Conservation (phyloP, 2,113 vertebrate genomes). For the Canis aureus region DNA sequence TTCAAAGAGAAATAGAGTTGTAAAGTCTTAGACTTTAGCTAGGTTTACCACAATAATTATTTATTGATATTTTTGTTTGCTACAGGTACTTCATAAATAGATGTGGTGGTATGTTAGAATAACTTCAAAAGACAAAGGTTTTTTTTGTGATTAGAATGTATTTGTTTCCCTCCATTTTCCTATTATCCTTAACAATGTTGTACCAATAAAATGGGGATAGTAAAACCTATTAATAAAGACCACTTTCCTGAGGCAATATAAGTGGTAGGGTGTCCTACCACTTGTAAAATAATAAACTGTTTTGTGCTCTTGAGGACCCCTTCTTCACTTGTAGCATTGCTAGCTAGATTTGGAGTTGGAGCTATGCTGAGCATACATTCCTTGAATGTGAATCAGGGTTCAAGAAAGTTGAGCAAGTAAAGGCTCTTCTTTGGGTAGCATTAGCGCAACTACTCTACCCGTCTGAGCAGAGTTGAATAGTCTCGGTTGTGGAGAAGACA, state of each 20-base stretch:
- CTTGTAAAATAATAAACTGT: background rate
- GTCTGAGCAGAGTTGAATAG: background rate
- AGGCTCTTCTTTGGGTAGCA: background rate
- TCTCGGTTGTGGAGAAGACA: background rate
- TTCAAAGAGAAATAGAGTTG: slow-evolving; percentile 60
- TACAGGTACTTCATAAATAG: slow-evolving; percentile 54
- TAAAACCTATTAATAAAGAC: slow-evolving; percentile 61
- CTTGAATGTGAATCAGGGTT: background rate
- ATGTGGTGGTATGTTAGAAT: slow-evolving; percentile 56
- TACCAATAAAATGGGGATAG: slow-evolving; percentile 21
- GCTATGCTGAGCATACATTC: slow-evolving; percentile 1
- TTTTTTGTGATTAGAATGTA: slow-evolving; percentile 67
- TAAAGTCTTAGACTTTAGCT: slow-evolving; percentile 53
- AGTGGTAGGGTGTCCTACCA: background rate
- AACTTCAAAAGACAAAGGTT: slow-evolving; percentile 57
- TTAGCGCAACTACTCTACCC: background rate
- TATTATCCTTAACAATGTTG: background rate
- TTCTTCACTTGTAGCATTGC: slow-evolving; percentile 6
- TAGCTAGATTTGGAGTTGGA: slow-evolving; percentile 40
- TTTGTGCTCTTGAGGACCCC: background rate
- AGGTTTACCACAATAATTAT: slow-evolving; percentile 74
- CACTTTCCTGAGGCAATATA: slow-evolving; percentile 21
- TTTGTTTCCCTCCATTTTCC: slow-evolving; percentile 69
- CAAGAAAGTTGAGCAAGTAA: slow-evolving; percentile 9
- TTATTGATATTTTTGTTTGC: slow-evolving; percentile 74